Evolutionary conservation across 2,797 vertebrate species (phyloP).

Genomic region (Dallia pectoralis): DNA sequence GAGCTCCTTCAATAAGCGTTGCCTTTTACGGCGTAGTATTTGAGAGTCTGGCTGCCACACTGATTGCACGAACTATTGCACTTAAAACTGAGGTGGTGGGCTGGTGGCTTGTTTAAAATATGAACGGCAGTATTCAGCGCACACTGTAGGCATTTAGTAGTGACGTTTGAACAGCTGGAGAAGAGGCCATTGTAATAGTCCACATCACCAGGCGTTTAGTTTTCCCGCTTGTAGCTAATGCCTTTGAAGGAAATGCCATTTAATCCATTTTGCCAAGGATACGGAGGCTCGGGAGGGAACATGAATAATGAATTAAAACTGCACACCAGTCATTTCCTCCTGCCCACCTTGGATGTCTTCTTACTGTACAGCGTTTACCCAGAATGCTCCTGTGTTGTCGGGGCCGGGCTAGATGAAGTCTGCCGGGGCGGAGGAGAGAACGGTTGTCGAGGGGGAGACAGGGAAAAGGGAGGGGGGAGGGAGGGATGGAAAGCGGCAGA

Average conservation of each 20-base stretch:
- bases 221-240: constrained; percentile 50
- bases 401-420: constrained; percentile 55
- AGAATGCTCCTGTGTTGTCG: constrained; percentile 54
- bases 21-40: no score
- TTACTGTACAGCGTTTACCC: constrained; percentile 19
- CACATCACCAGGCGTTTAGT: constrained; percentile 33
- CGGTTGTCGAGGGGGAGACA: constrained; percentile 17
- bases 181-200: no score
- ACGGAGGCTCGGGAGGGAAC: constrained; percentile 38
- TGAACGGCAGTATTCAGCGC: no score
- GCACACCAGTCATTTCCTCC: constrained; percentile 57
- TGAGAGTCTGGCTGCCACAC: no score
- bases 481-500: constrained; percentile 9
- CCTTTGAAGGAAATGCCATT: constrained; percentile 43
- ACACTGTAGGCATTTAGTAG: no score
- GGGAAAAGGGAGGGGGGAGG: not conserved
- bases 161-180: no score
- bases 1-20: no score
- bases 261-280: constrained; percentile 55
- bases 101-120: no score
- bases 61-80: no score
- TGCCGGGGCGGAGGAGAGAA: constrained; percentile 28
- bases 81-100: no score
- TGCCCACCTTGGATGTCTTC: constrained; percentile 21
- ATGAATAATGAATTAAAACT: constrained; percentile 76